Conservation (phyloP, 2,113 vertebrate species). For the Mesitornis unicolor region DNA sequence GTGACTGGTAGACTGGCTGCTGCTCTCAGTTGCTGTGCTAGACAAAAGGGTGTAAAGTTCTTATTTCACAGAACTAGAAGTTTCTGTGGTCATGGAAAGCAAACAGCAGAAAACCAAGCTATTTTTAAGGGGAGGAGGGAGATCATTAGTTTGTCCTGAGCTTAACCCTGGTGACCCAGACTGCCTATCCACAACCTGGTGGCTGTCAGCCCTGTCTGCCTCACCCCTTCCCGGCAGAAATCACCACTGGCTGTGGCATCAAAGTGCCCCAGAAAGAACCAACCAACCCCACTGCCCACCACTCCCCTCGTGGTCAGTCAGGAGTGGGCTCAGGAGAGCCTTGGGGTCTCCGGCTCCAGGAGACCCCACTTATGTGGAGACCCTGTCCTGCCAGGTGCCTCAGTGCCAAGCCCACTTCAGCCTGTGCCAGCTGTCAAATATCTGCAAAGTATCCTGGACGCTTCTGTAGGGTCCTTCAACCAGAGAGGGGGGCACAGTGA, state of each 20-base stretch:
- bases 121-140: neutral
- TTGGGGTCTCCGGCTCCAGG: neutral
- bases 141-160: neutral
- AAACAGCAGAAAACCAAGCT: conserved; percentile 6
- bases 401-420: neutral
- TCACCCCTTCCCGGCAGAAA: neutral
- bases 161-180: neutral
- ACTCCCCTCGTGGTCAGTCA: neutral
- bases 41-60: neutral
- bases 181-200: neutral
- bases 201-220: neutral
- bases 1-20: neutral
- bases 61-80: neutral
- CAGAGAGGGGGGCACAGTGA: neutral
- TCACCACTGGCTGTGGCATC: neutral
- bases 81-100: neutral
- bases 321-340: neutral
- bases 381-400: accelerated
- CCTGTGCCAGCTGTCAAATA: neutral
- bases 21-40: neutral
- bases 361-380: neutral
- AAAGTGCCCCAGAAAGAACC: neutral
- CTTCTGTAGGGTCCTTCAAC: neutral
- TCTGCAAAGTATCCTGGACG: neutral
- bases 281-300: neutral